Percentiles rank a stretch among this genome's conserved stretches.
phyloP scores from a whole-genome alignment of 2,888 invertebrate species.

The Ceriagrion tenellum region DNA sequence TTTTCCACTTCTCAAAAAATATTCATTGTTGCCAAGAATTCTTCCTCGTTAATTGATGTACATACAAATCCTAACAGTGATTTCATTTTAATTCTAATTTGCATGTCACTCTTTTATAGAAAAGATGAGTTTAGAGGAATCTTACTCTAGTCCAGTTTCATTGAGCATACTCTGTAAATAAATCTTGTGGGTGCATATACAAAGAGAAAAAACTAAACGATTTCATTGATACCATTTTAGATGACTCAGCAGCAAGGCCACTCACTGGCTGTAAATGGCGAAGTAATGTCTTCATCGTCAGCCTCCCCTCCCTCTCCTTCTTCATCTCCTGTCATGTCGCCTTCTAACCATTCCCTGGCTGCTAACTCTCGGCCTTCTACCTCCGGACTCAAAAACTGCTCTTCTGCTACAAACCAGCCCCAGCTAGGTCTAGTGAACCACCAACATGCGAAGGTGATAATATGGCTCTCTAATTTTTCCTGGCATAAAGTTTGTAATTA shows the following conservation, averaged over 20 bases:
- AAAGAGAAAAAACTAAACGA: background rate
- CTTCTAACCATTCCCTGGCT: conserved; percentile 60
- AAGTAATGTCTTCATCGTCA: conserved; percentile 37
- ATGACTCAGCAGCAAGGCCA: conserved; percentile 42
- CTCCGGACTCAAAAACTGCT: conserved; percentile 60
- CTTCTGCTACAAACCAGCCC: conserved; percentile 46
- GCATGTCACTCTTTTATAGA: background rate
- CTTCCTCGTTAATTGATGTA: background rate
- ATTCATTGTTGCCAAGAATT: background rate
- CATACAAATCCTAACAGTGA: background rate
- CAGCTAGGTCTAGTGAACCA: conserved; percentile 44
- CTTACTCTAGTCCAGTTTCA: background rate
- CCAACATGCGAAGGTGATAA: background rate
- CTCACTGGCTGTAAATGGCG: conserved; percentile 55
- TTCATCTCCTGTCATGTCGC: conserved; percentile 52
- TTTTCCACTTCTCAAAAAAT: too few species aligned
- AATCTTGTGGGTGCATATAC: background rate
- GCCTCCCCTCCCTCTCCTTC: conserved; percentile 49
- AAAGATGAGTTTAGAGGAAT: background rate
- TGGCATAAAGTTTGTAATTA: background rate
- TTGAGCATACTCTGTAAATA: background rate
- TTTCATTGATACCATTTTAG: conserved; percentile 46
- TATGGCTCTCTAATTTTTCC: background rate
- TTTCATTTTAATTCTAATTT: background rate
- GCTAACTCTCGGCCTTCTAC: conserved; percentile 58